A percentile compares a stretch with the other conserved stretches of the same genome.
phyloP scores from a whole-genome alignment of 2,797 vertebrate species.

The Sebastes paucispinis region DNA sequence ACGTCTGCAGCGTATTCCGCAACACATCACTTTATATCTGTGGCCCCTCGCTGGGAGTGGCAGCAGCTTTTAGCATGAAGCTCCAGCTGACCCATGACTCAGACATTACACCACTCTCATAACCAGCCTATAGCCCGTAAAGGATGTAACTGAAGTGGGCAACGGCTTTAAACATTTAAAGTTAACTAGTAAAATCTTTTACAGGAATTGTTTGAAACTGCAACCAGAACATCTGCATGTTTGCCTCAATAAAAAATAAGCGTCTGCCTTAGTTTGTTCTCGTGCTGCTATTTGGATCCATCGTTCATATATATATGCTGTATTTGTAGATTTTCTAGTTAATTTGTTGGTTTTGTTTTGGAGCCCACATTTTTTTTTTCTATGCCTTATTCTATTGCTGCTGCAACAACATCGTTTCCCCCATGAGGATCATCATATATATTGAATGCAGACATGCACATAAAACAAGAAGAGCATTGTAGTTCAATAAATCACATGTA shows the following conservation, averaged over 20 bases:
- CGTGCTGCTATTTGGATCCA: neutral
- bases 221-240: slow-evolving; percentile 32
- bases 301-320: neutral
- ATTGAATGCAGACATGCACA: neutral
- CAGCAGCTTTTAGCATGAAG: slow-evolving; percentile 35
- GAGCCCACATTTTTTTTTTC: neutral
- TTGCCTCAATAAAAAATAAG: slow-evolving; percentile 2
- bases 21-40: slow-evolving; percentile 2
- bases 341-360: neutral
- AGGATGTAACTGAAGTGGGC: slow-evolving; percentile 25
- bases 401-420: neutral
- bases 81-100: slow-evolving; percentile 40
- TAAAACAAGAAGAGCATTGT: neutral
- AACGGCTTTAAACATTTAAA: slow-evolving; percentile 33
- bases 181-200: slow-evolving; percentile 34
- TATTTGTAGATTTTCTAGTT: neutral
- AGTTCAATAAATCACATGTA: neutral
- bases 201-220: slow-evolving; percentile 24
- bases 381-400: neutral
- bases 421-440: neutral
- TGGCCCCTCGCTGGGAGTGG: slow-evolving; percentile 25
- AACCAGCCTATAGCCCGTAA: slow-evolving; percentile 32
- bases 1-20: slow-evolving; percentile 33
- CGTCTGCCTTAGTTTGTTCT: neutral
- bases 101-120: slow-evolving; percentile 1